Evolutionary conservation across 2,113 vertebrate genomes (phyloP), one percentile per base, ranked within the genome.

Genomic region (Peromyscus californicus): DNA sequence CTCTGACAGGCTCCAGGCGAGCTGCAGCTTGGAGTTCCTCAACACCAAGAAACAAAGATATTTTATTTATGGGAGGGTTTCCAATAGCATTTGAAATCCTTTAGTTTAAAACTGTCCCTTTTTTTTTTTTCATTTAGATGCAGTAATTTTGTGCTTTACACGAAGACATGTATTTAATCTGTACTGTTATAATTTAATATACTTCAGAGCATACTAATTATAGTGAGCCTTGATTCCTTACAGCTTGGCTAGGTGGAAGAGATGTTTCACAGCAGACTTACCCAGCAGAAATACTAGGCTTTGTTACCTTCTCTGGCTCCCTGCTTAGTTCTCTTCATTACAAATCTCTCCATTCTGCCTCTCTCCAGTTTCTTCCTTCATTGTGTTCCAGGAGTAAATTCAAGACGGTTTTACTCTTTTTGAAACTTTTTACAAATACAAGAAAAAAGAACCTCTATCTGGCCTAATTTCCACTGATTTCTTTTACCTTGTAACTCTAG

Each of bases 1-100:
- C 94, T 97, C 95, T 97, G 97, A 97, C 97, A 98, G 93, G 93
- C 93, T 90, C 89, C 69, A 94, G 96, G 93, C 89, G 1, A 96
- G 94, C 75, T 97, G 95, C 91, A 96, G 95, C 95, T 97, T 97
- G 94, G 70, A 96, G 79, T 93, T 95, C 83, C 87, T 96, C 93
- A 94, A 94, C 84, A 93, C 70, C 48, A 90, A 96, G 91, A 94
- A 97, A 96, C 95, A 97, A 96, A 89, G 74, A 95, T 92, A 84
- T 94, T 95, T 97, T 93, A 89, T 97, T 97, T 93, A 79, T 84
- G 91, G 97, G 96, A 96, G 89, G 67, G 90, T 96, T 97, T 96
- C 94, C 94, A 93, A 89, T 54, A 95, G 48, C 63, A 88, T 90
- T 94, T 97, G 70, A 97, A 89, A 96, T 94, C 72, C 59, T 90